phyloP scores from a whole-genome alignment of 2,113 vertebrate genomes.

The Nettapus auritus region DNA sequence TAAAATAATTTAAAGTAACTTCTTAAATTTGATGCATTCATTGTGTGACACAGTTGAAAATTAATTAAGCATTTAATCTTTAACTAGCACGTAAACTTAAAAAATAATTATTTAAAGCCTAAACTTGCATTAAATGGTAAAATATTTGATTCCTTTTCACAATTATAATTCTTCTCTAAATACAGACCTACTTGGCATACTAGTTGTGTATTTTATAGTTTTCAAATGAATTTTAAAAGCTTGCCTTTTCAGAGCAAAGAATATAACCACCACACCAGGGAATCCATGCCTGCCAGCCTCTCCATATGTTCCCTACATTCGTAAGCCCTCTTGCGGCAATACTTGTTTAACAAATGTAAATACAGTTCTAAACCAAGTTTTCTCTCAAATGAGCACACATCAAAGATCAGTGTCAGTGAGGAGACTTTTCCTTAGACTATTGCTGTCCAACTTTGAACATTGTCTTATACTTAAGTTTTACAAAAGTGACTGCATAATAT shows the following conservation, averaged over 20 bases:
- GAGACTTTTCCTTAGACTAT: slow-evolving; percentile 63
- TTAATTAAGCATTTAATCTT: not conserved
- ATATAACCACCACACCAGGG: slow-evolving; percentile 67
- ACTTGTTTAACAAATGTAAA: slow-evolving; percentile 77
- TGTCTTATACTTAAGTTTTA: slow-evolving; percentile 47
- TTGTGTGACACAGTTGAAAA: not conserved
- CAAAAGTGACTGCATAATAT: not conserved
- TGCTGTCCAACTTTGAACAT: slow-evolving; percentile 42
- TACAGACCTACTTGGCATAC: slow-evolving; percentile 50
- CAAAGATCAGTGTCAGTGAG: slow-evolving; percentile 65
- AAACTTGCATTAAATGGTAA: slow-evolving; percentile 3
- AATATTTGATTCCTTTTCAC: slow-evolving; percentile 11
- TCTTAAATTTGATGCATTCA: not conserved
- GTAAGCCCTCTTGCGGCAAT: slow-evolving; percentile 63
- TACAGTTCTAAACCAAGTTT: slow-evolving; percentile 68
- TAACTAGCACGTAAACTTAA: not conserved
- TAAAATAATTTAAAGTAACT: not conserved
- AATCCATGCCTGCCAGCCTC: slow-evolving; percentile 68
- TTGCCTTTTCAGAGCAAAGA: slow-evolving; percentile 61
- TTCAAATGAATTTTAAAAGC: slow-evolving; percentile 74
- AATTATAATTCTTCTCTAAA: slow-evolving; percentile 56
- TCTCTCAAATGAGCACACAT: slow-evolving; percentile 76
- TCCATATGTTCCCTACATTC: slow-evolving; percentile 74
- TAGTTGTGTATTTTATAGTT: slow-evolving; percentile 58
- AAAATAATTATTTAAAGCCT: not conserved